These are phyloP conservation scores for Ambastaia sidthimunki DNA, from an alignment of 2,797 vertebrate species.

Conservation along the genomic window DNA sequence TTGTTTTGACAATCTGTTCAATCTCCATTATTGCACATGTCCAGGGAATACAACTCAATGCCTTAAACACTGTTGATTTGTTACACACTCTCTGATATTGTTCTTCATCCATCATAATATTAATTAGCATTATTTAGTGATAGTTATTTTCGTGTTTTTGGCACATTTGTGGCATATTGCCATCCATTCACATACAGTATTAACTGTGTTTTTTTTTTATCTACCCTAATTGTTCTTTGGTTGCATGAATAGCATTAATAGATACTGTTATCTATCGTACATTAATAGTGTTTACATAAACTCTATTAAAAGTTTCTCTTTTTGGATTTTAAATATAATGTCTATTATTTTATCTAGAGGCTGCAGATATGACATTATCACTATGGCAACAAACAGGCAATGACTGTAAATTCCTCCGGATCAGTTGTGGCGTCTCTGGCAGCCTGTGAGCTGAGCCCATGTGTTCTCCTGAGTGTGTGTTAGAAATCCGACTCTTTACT, in stretches of 20 bases:
- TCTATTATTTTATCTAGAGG: not conserved
- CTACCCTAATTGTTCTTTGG: not conserved
- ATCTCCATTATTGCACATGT: not conserved
- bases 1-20: too few relatives aligned
- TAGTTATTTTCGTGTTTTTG: not conserved
- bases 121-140: not conserved
- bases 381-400: not conserved
- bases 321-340: not conserved
- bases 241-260: too few relatives aligned
- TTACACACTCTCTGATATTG: not conserved
- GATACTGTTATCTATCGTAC: not conserved
- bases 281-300: not conserved
- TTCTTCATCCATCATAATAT: not conserved
- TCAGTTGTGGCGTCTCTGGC: not conserved
- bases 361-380: not conserved
- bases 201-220: not conserved
- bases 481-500: slow-evolving; percentile 83
- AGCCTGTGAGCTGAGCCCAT: slow-evolving; percentile 6
- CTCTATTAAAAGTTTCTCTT: not conserved
- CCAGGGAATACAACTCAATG: too few relatives aligned
- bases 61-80: not conserved
- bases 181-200: not conserved
- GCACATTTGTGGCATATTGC: not conserved
- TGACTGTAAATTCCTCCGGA: slow-evolving; percentile 16
- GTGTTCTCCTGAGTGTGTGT: slow-evolving; percentile 38